phyloP scores from a whole-genome alignment of 2,113 vertebrate species.

The Marmota flaviventris region DNA sequence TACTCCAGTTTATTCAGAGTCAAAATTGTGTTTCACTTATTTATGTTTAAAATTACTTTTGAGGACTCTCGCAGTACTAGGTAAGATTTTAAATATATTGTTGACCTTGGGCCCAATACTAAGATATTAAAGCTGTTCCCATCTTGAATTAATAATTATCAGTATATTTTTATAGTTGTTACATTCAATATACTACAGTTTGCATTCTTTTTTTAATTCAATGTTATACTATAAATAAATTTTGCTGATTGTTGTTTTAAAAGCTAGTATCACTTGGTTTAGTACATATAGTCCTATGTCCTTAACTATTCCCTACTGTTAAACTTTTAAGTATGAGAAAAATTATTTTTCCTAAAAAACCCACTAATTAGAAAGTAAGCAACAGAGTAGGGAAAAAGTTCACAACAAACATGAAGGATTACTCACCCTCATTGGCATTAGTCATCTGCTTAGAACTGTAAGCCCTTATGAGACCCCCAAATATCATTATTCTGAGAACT shows the following conservation, averaged over 20 bases:
- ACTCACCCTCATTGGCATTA: neutral
- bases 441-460: neutral
- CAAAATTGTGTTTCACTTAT: slow-evolving; percentile 39
- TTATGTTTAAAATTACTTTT: slow-evolving; percentile 49
- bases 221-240: slow-evolving; percentile 18
- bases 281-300: neutral
- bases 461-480: neutral
- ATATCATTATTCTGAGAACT: slow-evolving; percentile 1
- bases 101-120: slow-evolving; percentile 19
- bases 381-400: neutral
- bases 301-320: neutral
- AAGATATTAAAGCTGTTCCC: neutral
- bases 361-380: slow-evolving; percentile 14
- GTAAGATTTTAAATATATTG: slow-evolving; percentile 27
- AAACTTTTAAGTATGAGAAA: slow-evolving; percentile 47
- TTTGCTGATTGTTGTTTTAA: slow-evolving; percentile 38
- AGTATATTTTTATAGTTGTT: neutral
- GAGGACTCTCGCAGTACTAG: neutral
- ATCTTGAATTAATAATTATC: neutral
- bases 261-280: slow-evolving; percentile 16
- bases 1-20: slow-evolving; percentile 23
- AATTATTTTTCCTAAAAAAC: neutral
- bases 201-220: neutral
- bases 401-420: neutral
- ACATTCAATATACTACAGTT: neutral